Percentiles rank a stretch among this genome's conserved stretches.
Evolutionary conservation across 2,113 vertebrate genomes (phyloP).

Genomic region (Hemicordylus capensis): DNA sequence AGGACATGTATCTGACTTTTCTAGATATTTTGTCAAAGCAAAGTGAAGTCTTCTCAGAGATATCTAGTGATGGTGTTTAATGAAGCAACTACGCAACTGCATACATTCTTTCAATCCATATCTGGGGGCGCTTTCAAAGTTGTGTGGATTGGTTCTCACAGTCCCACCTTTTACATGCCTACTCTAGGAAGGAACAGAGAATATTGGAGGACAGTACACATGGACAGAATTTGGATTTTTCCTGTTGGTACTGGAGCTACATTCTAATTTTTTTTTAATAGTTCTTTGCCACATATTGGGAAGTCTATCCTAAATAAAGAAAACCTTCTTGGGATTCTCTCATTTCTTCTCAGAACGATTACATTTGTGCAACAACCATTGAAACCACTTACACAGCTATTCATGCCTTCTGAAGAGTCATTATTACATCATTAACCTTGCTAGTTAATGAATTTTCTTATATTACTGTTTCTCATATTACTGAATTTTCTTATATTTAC

Average conservation of each 20-base stretch:
- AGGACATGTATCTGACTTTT: too few relatives aligned
- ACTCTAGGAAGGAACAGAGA: not conserved
- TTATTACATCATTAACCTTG: slow-evolving; percentile 8
- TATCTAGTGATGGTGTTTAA: not conserved
- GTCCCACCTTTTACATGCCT: not conserved
- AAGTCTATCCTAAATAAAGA: not conserved
- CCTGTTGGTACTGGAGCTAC: not conserved
- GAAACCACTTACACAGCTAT: not conserved
- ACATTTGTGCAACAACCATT: not conserved
- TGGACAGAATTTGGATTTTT: not conserved
- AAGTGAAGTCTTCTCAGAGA: not conserved
- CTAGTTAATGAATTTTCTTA: not conserved
- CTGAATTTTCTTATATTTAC: not conserved
- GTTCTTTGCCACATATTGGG: not conserved
- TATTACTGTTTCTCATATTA: slow-evolving; percentile 4
- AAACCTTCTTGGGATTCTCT: not conserved
- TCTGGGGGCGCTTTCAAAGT: not conserved
- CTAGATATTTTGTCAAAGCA: not conserved
- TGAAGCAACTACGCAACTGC: not conserved
- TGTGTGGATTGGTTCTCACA: not conserved
- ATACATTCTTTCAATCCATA: not conserved
- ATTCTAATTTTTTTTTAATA: not conserved
- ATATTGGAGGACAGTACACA: not conserved
- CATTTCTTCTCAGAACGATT: not conserved
- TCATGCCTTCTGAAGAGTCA: not conserved